A percentile compares a stretch with the other conserved stretches of the same genome.
phyloP scores from a whole-genome alignment of 1,140 invertebrate species.

The Olivierus martensii region DNA sequence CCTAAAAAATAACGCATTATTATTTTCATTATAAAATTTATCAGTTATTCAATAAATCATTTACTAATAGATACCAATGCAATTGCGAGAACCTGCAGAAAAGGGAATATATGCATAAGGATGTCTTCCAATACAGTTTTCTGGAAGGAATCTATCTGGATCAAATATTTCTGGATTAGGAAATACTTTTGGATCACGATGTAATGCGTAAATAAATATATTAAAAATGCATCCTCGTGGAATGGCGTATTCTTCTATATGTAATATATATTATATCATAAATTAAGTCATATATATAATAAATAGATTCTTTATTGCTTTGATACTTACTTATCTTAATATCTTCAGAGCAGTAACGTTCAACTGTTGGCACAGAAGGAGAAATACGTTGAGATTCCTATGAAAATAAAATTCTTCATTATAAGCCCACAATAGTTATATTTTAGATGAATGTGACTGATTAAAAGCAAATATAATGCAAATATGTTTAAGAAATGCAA shows the following conservation, averaged over 20 bases:
- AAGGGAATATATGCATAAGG: constrained; percentile 34
- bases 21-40: no score
- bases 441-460: no score
- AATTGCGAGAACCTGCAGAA: constrained; percentile 34
- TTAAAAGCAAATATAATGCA: no score
- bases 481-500: no score
- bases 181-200: constrained; percentile 31
- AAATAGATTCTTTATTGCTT: background rate
- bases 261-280: background rate
- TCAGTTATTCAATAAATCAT: no score
- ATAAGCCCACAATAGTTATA: no score
- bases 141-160: constrained; percentile 33
- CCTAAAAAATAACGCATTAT: no score
- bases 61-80: constrained; percentile 27
- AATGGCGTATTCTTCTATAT: constrained; percentile 27
- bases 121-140: constrained; percentile 21
- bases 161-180: constrained; percentile 31
- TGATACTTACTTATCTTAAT: constrained; percentile 1
- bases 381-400: constrained; percentile 30
- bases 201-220: constrained; percentile 29
- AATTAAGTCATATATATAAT: background rate
- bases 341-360: constrained; percentile 23
- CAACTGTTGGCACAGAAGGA: constrained; percentile 30
- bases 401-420: no score
- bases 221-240: constrained; percentile 24